Percentiles rank a stretch among this genome's conserved stretches.
Evolutionary conservation across 2,888 invertebrate species (phyloP).

Genomic region (Pterostichus niger): DNA sequence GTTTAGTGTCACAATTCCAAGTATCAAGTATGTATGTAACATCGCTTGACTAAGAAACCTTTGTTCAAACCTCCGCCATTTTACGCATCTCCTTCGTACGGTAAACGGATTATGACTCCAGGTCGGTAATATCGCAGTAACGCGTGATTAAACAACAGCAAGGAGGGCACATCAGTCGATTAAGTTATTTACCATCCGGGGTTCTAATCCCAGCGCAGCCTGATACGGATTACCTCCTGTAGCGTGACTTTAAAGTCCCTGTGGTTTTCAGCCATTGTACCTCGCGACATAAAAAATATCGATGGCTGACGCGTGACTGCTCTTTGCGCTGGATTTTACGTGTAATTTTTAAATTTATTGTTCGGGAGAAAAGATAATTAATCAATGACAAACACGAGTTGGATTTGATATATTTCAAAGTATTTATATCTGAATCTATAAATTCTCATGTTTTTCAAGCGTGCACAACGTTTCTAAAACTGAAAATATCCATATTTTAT

Average conservation of each 20-base stretch:
- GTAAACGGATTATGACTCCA: not conserved
- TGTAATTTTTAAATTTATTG: conserved; percentile 44
- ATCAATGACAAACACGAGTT: conserved; percentile 31
- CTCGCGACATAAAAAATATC: conserved; percentile 1
- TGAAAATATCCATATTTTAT: too few species aligned
- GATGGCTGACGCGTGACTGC: conserved; percentile 10
- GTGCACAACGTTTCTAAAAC: too few species aligned
- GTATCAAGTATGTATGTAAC: too few species aligned
- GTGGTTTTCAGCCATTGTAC: not conserved
- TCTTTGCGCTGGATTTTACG: conserved; percentile 8
- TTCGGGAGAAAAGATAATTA: conserved; percentile 27
- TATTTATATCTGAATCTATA: conserved; percentile 33
- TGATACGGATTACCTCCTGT: conserved; percentile 41
- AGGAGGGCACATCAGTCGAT: conserved; percentile 16
- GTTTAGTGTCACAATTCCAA: too few species aligned
- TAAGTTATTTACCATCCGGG: conserved; percentile 11
- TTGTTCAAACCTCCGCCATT: too few species aligned
- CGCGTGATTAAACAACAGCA: conserved; percentile 29
- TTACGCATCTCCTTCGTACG: not conserved
- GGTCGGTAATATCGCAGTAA: not conserved
- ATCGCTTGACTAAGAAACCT: too few species aligned
- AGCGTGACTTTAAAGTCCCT: not conserved
- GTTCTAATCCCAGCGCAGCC: conserved; percentile 10
- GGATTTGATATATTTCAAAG: conserved; percentile 21
- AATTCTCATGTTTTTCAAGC: too few species aligned